Evolutionary conservation across 2,888 invertebrate genomes (phyloP), one percentile per base, ranked within the genome.

Genomic region (Noctuana brunneofusca): DNA sequence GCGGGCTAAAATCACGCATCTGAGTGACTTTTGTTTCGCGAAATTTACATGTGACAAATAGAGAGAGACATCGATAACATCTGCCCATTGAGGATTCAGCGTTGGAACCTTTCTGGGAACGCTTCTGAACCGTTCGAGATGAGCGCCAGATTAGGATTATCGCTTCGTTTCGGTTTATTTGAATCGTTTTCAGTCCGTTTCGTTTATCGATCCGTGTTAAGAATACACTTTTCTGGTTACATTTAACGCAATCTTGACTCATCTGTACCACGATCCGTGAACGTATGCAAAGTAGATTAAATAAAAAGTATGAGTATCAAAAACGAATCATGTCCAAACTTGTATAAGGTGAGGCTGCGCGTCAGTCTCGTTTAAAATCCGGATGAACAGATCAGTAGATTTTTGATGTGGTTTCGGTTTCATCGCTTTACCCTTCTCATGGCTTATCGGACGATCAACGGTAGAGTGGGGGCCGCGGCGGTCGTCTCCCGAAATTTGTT

Each of bases 401-500:
- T 85, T 86, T 82, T 82, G 78, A 76, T 80, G 79, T 78, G 84
- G 87, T 84, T 87, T 87, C 78, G 84, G 81, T 87, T 88, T 87
- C 86, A 84, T 76, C 84, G 82, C 74, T 75, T 74, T 71, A 88
- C 89, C 90, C 88, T 87, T 84, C 84, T 88, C 89, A 87, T 71
- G 69, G 68, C 78, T 86, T 89, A 89, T 90, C 90, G 78, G 24
- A 58, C 68, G 84, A 87, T 87, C 86, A 43, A 56, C 62, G 76
- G 78, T 79, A 77, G 78, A 79, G 77, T 75, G 67, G 70, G 71
- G 69, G 67, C 74, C 73, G 54, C 22, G 38, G 55, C 41, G 70
- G 76, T 76, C 81, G 79, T 80, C 84, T 80, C 79, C 80, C 78
- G 79, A 88, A 87, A 89, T 90, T 88, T 86, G 89, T 90, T 85